Evolutionary conservation across 2,888 invertebrate genomes (phyloP), one percentile per base, ranked within the genome.

Genomic region (Pseudanteris insignis): DNA sequence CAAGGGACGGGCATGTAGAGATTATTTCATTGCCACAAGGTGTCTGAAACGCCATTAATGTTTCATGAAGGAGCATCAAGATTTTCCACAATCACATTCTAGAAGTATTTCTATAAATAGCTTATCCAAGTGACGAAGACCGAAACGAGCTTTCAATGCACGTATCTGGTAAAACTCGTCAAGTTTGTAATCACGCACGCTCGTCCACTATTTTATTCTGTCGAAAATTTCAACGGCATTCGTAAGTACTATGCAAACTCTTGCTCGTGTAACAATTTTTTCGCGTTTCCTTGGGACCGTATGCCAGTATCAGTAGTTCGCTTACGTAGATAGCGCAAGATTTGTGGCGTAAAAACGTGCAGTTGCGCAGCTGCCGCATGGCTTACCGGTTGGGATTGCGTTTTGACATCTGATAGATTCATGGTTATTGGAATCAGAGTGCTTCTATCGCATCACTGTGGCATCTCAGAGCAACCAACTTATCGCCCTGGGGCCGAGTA

Each of bases 351-450:
- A n/a, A n/a, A n/a, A n/a, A n/a, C 44, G 36, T 53, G n/a, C 48
- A 25, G 34, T 21, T 44, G 48, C 57, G 68, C 75, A 79, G 80
- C 77, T n/a, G n/a, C n/a, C n/a, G n/a, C n/a, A 74, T n/a, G 73
- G 81, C 81, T 80, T 74, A 82, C 82, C 81, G 81, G 81, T 82
- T 81, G 79, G 85, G 86, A 86, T 86, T 86, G 85, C 84, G 84
- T 86, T 86, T 85, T 85, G 87, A 87, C 87, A 83, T 84, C 83
- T 88, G 88, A 88, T 88, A 86, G 88, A 88, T 88, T 88, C 88
- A 87, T 88, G 87, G 88, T 86, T 88, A 88, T 88, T 87, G 87
- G 87, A 85, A 86, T 85, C 84, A 84, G 84, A 77, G 74, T 69
- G 73, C 74, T 73, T 70, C 73, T 66, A 67, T 72, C 69, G 68